phyloP scores from a whole-genome alignment of 2,888 invertebrate species.

The Conops quadrifasciatus region DNA sequence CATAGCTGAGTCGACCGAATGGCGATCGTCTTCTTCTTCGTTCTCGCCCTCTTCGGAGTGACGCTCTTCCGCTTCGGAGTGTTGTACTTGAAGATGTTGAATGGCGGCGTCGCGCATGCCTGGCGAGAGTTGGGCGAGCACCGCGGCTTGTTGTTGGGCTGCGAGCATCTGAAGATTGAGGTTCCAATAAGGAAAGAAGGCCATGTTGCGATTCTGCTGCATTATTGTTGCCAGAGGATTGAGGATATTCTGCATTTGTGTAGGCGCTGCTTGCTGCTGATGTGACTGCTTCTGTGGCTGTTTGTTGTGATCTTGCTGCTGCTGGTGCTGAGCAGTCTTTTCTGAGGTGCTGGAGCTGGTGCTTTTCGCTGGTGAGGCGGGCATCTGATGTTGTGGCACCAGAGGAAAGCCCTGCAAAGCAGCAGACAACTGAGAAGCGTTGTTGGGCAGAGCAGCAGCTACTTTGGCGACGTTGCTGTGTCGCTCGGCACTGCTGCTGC shows the following conservation, averaged over 20 bases:
- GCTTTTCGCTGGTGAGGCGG: conserved; percentile 55
- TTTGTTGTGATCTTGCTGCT: conserved; percentile 35
- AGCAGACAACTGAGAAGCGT: conserved; percentile 56
- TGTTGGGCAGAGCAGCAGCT: conserved; percentile 14
- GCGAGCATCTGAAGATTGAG: conserved; percentile 65
- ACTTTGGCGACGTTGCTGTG: conserved; percentile 38
- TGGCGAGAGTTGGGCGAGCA: conserved; percentile 61
- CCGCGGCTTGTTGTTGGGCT: conserved; percentile 63
- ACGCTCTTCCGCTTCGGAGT: conserved; percentile 37
- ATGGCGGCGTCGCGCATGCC: conserved; percentile 53
- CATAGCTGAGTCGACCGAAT: conserved; percentile 60
- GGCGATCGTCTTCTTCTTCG: conserved; percentile 49
- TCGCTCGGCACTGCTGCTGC: conserved; percentile 36
- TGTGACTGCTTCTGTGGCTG: conserved; percentile 36
- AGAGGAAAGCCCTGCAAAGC: conserved; percentile 57
- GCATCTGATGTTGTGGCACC: conserved; percentile 44
- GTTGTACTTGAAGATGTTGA: conserved; percentile 49
- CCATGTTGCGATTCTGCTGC: conserved; percentile 59
- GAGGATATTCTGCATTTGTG: conserved; percentile 48
- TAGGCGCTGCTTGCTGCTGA: conserved; percentile 42
- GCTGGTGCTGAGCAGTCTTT: conserved; percentile 42
- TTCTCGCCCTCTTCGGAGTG: conserved; percentile 47
- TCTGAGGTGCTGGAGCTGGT: conserved; percentile 48
- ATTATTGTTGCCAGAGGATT: conserved; percentile 59
- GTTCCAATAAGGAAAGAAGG: conserved; percentile 64